Conservation (phyloP, 2,888 invertebrate genomes). For the Pantelozetes paolii region DNA sequence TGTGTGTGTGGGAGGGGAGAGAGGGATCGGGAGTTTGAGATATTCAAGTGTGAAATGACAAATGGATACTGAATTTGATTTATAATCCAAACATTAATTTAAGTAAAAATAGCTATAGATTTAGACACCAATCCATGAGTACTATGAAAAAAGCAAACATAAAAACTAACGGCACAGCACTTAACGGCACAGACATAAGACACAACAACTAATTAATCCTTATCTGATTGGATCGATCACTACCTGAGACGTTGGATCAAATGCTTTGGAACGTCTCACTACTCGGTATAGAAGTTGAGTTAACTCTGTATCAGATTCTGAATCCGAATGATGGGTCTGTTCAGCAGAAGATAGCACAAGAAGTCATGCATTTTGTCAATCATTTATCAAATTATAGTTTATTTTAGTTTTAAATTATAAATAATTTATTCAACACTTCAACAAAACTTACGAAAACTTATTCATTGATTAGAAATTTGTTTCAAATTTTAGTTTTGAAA, state of each 20-base stretch:
- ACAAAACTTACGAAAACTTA: background rate
- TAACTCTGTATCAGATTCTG: constrained; percentile 49
- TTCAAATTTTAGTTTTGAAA: no score
- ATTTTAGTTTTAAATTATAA: background rate
- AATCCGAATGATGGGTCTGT: constrained; percentile 45
- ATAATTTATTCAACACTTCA: background rate
- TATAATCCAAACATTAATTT: background rate
- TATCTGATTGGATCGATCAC: constrained; percentile 16
- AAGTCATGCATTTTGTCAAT: constrained; percentile 27
- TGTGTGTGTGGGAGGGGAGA: no score
- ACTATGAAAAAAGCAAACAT: background rate
- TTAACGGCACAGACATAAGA: background rate
- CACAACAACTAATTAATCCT: background rate
- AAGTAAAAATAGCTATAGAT: background rate
- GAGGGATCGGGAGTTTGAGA: no score
- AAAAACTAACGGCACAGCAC: background rate
- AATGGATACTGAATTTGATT: background rate
- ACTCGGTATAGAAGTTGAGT: constrained; percentile 48
- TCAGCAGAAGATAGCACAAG: constrained; percentile 14
- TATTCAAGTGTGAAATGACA: background rate
- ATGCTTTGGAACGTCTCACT: constrained; percentile 47
- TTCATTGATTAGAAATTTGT: no score
- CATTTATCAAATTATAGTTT: background rate
- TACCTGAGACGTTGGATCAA: constrained; percentile 44
- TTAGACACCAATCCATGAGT: background rate